These are phyloP conservation scores for Odocoileus virginianus DNA, from an alignment of 2,113 vertebrate species.

Conservation along the genomic window DNA sequence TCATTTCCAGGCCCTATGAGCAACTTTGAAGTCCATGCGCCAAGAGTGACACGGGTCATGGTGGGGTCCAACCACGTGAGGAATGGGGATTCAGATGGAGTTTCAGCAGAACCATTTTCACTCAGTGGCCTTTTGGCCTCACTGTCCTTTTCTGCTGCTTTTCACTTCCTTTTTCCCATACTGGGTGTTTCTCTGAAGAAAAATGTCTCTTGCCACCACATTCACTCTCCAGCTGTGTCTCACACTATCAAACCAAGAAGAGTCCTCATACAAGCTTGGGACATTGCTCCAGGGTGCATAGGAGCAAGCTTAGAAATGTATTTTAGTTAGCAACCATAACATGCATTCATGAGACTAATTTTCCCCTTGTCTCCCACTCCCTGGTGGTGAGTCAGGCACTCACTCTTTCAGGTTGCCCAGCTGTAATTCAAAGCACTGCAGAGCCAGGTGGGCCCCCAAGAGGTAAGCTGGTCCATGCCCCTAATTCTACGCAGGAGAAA, in stretches of 20 bases:
- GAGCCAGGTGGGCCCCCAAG: background rate
- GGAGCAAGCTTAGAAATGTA: background rate
- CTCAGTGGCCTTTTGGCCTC: background rate
- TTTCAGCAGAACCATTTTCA: background rate
- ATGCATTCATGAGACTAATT: background rate
- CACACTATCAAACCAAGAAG: background rate
- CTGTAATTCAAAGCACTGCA: background rate
- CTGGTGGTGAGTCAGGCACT: background rate
- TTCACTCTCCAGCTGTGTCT: background rate
- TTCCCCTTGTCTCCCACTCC: background rate
- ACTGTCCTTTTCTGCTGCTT: background rate
- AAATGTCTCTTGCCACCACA: background rate
- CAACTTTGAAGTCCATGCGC: background rate
- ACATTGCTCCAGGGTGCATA: background rate
- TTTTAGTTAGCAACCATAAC: background rate
- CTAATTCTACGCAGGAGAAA: background rate
- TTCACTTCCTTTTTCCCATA: background rate
- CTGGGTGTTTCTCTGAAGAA: background rate
- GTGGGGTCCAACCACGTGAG: background rate
- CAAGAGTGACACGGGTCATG: background rate
- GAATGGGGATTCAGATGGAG: background rate
- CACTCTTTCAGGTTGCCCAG: background rate
- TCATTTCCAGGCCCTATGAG: background rate
- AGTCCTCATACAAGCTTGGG: background rate
- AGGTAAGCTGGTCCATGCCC: background rate